Conservation (phyloP, 2,113 vertebrate species). For the Albula goreensis region DNA sequence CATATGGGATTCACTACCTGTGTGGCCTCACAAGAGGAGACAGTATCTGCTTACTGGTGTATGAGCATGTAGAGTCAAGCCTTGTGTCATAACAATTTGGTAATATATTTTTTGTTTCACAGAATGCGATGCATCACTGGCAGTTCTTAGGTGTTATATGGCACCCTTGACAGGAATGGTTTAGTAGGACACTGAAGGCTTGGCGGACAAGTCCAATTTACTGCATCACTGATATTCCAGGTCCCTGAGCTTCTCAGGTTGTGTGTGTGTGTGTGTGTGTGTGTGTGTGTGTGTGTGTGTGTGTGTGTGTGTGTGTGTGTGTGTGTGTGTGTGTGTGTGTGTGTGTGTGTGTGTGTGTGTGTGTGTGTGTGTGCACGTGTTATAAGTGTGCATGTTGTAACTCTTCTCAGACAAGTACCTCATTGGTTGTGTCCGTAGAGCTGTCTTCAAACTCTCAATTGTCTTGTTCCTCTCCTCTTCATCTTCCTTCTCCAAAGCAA, state of each 20-base stretch:
- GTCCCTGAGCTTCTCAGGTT: background rate
- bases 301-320: background rate
- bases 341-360: background rate
- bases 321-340: background rate
- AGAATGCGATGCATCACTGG: background rate
- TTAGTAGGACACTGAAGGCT: background rate
- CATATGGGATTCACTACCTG: background rate
- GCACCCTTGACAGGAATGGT: background rate
- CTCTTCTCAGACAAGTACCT: slow-evolving; percentile 66
- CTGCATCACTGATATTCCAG: background rate
- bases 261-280: background rate
- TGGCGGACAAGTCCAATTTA: background rate
- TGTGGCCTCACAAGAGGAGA: background rate
- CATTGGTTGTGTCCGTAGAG: slow-evolving; percentile 96
- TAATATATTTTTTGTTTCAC: background rate
- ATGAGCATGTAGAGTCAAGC: background rate
- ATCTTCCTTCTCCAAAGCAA: slow-evolving; percentile 93
- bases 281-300: background rate
- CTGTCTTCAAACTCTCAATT: slow-evolving; percentile 95
- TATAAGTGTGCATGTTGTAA: background rate
- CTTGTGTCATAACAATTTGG: background rate
- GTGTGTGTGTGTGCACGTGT: background rate
- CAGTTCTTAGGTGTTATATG: background rate
- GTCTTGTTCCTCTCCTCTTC: slow-evolving; percentile 97
- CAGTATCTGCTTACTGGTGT: background rate